These are phyloP conservation scores for Oncorhynchus mykiss DNA, from an alignment of 2,113 vertebrate genomes.

Conservation along the genomic window DNA sequence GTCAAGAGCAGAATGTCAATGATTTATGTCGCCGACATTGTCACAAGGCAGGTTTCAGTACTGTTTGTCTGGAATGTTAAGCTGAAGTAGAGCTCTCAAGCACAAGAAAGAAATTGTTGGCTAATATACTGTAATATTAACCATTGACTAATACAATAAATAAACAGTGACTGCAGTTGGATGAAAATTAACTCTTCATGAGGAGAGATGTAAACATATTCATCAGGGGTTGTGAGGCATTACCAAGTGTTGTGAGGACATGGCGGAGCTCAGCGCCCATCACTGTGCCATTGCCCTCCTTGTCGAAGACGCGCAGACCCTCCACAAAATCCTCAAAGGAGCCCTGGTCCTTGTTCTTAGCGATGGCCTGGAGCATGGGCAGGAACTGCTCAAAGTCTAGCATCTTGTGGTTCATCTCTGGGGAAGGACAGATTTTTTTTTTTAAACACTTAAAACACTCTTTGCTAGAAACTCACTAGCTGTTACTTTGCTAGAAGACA, in stretches of 20 bases:
- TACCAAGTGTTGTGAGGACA: slow-evolving; percentile 87
- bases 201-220: too few relatives aligned
- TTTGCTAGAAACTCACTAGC: background rate
- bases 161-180: too few relatives aligned
- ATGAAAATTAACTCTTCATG: too few relatives aligned
- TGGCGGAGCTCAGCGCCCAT: slow-evolving; percentile 90
- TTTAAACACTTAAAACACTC: background rate
- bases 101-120: too few relatives aligned
- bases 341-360: slow-evolving; percentile 89
- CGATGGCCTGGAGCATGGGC: slow-evolving; percentile 87
- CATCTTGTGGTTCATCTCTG: slow-evolving; percentile 88
- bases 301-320: slow-evolving; percentile 89
- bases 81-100: too few relatives aligned
- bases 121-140: too few relatives aligned
- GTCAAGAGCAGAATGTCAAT: too few relatives aligned
- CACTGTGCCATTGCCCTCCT: slow-evolving; percentile 89
- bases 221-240: slow-evolving; percentile 9
- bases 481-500: background rate
- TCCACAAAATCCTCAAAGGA: slow-evolving; percentile 90
- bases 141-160: too few relatives aligned
- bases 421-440: too few relatives aligned
- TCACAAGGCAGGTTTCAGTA: too few relatives aligned
- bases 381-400: slow-evolving; percentile 92
- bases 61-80: too few relatives aligned
- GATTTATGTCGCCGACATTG: too few relatives aligned